These are phyloP conservation scores for Sclerurus mexicanus DNA, from an alignment of 2,113 vertebrate species.

Conservation along the genomic window DNA sequence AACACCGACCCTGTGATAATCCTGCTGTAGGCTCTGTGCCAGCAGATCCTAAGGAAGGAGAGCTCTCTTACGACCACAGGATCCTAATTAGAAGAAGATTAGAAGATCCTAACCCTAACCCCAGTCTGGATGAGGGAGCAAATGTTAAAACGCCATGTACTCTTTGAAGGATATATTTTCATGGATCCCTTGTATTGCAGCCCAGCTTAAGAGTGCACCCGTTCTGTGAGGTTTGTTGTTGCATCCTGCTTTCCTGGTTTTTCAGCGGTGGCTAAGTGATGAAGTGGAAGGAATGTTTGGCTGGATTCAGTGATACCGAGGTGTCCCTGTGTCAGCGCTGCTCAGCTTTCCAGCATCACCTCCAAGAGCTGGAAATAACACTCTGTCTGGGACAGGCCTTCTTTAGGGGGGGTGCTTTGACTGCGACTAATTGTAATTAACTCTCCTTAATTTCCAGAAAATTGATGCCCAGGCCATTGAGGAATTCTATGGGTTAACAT, in stretches of 20 bases:
- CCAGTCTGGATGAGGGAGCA: neutral
- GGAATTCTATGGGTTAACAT: slow-evolving; percentile 93
- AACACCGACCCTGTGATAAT: neutral
- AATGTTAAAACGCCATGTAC: neutral
- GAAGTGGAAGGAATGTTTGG: neutral
- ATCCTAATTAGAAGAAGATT: too few species aligned
- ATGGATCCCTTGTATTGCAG: neutral
- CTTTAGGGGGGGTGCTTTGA: neutral
- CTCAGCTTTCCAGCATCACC: neutral
- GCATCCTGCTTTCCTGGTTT: neutral
- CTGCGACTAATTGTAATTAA: neutral
- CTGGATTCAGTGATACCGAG: neutral
- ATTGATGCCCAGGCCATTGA: slow-evolving; percentile 92
- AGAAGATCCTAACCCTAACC: too few species aligned
- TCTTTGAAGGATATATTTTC: neutral
- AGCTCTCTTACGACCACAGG: neutral
- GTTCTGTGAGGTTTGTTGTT: neutral
- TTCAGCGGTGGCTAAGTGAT: neutral
- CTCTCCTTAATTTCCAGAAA: slow-evolving; percentile 76
- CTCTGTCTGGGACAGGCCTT: neutral
- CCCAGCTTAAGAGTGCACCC: neutral
- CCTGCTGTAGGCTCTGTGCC: neutral
- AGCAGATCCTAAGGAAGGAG: neutral
- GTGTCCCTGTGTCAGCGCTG: rapidly evolving
- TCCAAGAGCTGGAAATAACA: neutral